Base-by-base conservation (phyloP, 2,797 vertebrate species). In the Columba guinea region DNA sequence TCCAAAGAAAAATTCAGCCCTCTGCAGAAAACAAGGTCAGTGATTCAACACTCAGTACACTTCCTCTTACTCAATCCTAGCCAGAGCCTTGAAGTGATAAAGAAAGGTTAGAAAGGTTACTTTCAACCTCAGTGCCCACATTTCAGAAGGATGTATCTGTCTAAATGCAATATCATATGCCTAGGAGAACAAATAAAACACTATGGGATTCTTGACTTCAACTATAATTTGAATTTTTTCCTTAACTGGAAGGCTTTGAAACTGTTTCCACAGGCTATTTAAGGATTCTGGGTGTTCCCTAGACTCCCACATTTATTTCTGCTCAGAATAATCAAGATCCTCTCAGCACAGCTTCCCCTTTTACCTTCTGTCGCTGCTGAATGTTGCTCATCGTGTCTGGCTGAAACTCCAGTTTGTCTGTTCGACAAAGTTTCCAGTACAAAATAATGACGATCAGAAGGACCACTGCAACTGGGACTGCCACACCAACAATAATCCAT, bases 371-470 rank as follows among this genome's bases (percentile, higher is more conserved):
- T 80, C 99, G 98, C 97, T 99, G 99, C 97, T 99, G 99, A 93
- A 99, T 98, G 96, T 98, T 99, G 98, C 98, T 99, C 93, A 99
- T 98, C 2, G 99, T 98, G 26, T 99, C 99, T 0, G 99, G 99
- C 95, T 99, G 99, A 83, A 99, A 99, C 97, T 99, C 99, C 51
- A 99, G 97, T 94, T 99, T 99, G 97, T 99, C 99, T 0, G 99
- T 99, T 94, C 99, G 98, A 51, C 99, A 99, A 62, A 99, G 98
- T 46, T 99, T 99, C 99, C 99, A 99, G 97, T 99, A 99, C 56
- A 99, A 99, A 97, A 99, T 99, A 97, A 98, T 95, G 48, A 99
- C 98, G 19, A 99, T 99, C 96, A 99, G 98, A 39, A 98, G 85
- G 4, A 99, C 99, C 91, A 99, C 98, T 41, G 99, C 97, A 49